phyloP scores from a whole-genome alignment of 2,888 invertebrate genomes.

The Amblyjoppa fuscipennis region DNA sequence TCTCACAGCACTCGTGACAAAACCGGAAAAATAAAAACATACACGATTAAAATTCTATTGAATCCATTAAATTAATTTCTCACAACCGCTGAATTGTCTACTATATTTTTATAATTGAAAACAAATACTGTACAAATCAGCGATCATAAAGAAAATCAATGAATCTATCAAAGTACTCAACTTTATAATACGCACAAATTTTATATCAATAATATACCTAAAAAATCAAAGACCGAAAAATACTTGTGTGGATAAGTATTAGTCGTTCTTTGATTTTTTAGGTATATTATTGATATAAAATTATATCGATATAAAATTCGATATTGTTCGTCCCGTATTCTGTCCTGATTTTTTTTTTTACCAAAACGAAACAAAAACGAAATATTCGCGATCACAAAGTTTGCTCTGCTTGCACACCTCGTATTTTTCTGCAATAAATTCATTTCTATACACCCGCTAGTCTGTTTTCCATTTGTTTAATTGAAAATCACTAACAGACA shows the following conservation, averaged over 20 bases:
- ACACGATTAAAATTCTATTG: not conserved
- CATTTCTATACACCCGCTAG: too few relatives aligned
- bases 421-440: not conserved
- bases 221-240: slow-evolving; percentile 2
- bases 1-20: not conserved
- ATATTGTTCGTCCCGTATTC: not conserved
- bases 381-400: slow-evolving; percentile 2
- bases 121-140: too few relatives aligned
- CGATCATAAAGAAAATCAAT: too few relatives aligned
- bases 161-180: not conserved
- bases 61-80: not conserved
- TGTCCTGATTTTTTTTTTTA: not conserved
- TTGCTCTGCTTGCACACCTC: not conserved
- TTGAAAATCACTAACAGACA: too few relatives aligned
- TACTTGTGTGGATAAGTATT: not conserved
- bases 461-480: too few relatives aligned
- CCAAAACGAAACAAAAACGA: not conserved
- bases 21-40: not conserved
- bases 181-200: not conserved
- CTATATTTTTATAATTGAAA: not conserved
- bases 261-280: too few relatives aligned
- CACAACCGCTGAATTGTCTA: not conserved
- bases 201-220: not conserved
- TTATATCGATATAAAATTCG: not conserved
- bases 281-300: too few relatives aligned